Percentiles rank a stretch among this genome's conserved stretches.
Conservation (phyloP, 2,113 vertebrate genomes). For the Chunga burmeisteri region DNA sequence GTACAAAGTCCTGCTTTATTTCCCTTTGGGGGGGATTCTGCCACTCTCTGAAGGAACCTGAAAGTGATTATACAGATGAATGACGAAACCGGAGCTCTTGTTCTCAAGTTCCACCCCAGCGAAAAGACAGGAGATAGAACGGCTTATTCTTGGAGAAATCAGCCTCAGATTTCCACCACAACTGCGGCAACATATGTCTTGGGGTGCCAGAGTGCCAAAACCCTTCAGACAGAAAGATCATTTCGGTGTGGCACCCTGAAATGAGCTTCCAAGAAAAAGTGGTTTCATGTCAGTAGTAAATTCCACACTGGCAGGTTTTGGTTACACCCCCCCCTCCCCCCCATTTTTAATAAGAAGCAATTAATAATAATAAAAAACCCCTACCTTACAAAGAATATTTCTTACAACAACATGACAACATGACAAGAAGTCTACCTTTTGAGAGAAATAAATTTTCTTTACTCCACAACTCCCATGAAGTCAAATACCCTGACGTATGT, state of each 20-base stretch:
- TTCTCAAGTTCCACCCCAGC: neutral
- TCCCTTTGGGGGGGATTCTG: neutral
- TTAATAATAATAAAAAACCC: neutral
- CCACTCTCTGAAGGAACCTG: neutral
- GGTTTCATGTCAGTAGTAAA: neutral
- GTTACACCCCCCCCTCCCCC: fast-evolving
- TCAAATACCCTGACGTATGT: neutral
- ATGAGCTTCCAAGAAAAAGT: neutral
- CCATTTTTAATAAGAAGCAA: neutral
- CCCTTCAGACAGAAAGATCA: neutral
- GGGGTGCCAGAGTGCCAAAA: neutral
- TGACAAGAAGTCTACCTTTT: neutral
- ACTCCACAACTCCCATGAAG: neutral
- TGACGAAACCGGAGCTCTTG: neutral
- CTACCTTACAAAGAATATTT: too few relatives aligned
- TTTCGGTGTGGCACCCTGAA: neutral
- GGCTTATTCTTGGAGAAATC: neutral
- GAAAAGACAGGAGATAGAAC: neutral
- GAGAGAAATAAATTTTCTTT: neutral
- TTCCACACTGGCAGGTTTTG: neutral
- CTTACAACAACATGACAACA: neutral
- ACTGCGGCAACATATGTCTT: neutral
- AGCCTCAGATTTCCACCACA: neutral
- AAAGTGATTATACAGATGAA: neutral
- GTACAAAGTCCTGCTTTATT: neutral